Percentiles rank a stretch among this genome's conserved stretches.
Conservation (phyloP, 2,113 vertebrate species). For the Pheucticus melanocephalus region DNA sequence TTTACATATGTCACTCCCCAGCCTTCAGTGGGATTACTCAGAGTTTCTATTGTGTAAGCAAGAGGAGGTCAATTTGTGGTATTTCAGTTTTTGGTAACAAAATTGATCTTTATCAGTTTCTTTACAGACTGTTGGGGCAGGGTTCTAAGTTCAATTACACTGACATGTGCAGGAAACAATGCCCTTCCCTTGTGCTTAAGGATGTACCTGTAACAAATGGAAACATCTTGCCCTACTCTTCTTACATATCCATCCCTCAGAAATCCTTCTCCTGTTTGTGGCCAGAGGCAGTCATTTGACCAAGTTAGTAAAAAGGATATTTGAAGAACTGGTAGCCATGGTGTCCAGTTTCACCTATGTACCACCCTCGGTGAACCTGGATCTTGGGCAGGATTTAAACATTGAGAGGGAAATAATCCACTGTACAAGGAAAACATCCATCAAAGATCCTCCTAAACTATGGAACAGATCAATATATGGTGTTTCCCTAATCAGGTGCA, state of each 20-base stretch:
- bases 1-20: neutral
- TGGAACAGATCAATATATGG: neutral
- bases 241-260: neutral
- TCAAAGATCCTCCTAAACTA: neutral
- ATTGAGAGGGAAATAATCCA: neutral
- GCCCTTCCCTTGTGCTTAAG: neutral
- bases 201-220: neutral
- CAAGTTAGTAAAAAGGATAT: neutral
- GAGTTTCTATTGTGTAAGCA: neutral
- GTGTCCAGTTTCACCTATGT: rapidly evolving
- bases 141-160: neutral
- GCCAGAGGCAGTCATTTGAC: neutral
- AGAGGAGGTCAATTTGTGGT: neutral
- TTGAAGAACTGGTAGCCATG: neutral
- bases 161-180: neutral
- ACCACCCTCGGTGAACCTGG: neutral
- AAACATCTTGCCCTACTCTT: neutral
- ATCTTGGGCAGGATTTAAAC: neutral
- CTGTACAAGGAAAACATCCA: neutral
- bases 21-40: neutral
- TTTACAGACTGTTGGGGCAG: neutral
- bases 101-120: conserved; percentile 5
- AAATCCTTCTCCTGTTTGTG: neutral
- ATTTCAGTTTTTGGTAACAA: neutral
- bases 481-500: neutral